Conservation (phyloP, 2,797 vertebrate species). For the Xiphorhynchus erythropygius region DNA sequence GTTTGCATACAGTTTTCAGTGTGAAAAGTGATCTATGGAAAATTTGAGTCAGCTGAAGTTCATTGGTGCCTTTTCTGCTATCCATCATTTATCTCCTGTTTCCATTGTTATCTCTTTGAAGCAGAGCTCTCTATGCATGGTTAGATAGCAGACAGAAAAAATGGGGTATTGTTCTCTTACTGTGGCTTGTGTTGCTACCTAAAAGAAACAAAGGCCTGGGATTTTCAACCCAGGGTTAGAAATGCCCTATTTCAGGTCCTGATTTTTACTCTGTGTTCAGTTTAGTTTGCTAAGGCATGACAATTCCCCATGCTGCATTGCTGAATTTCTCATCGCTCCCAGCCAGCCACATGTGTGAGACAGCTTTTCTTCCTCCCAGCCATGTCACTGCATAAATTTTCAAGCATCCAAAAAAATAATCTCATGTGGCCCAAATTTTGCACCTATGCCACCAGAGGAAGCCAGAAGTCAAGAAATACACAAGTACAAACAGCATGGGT, state of each 20-base stretch:
- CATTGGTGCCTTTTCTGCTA: neutral
- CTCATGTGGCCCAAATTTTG: neutral
- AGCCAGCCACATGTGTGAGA: neutral
- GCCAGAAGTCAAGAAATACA: conserved; percentile 13
- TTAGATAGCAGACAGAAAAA: neutral
- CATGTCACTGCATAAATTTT: neutral
- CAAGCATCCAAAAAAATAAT: neutral
- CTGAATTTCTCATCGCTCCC: neutral
- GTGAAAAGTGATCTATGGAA: neutral
- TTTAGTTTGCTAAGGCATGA: neutral
- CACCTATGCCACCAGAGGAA: conserved; percentile 11
- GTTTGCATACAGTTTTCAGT: neutral
- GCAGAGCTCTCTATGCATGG: neutral
- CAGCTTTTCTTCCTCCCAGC: neutral
- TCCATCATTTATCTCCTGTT: neutral
- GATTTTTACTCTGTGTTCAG: neutral
- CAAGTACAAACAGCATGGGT: neutral
- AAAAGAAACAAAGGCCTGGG: neutral
- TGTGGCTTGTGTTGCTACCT: neutral
- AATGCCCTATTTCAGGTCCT: neutral
- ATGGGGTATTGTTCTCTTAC: neutral
- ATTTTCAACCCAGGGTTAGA: neutral
- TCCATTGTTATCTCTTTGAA: neutral
- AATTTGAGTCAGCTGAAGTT: neutral
- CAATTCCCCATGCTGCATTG: neutral